phyloP scores from a whole-genome alignment of 1,140 invertebrate genomes.

The Nylanderia fulva region DNA sequence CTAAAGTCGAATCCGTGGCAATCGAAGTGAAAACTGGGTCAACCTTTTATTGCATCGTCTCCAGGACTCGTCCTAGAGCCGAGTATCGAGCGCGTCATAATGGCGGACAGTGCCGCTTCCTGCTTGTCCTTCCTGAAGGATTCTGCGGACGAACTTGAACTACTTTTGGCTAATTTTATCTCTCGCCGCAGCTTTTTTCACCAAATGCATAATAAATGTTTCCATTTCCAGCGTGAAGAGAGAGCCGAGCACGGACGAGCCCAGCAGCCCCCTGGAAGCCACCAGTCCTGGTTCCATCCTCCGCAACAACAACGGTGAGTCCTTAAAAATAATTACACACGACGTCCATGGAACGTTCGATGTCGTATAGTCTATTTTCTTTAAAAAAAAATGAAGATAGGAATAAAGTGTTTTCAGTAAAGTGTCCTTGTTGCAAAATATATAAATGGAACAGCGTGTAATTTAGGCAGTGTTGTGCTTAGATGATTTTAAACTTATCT shows the following conservation, averaged over 20 bases:
- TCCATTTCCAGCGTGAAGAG: conserved; percentile 86
- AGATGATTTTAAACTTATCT: too few relatives aligned
- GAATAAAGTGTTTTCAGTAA: not conserved
- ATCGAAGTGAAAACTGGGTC: conserved; percentile 76
- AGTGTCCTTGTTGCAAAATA: not conserved
- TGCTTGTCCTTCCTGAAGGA: conserved; percentile 30
- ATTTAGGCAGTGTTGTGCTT: too few relatives aligned
- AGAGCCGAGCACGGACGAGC: conserved; percentile 86
- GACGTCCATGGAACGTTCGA: not conserved
- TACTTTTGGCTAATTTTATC: conserved; percentile 57
- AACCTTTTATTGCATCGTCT: conserved; percentile 73
- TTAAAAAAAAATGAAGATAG: not conserved
- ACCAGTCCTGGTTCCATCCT: conserved; percentile 86
- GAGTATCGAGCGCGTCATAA: conserved; percentile 6
- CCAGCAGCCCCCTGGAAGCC: conserved; percentile 87
- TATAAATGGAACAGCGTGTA: not conserved
- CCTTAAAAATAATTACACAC: conserved; percentile 52
- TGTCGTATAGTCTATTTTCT: not conserved
- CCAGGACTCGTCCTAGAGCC: conserved; percentile 69
- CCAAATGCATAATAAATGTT: conserved; percentile 81
- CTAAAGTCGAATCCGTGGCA: conserved; percentile 65
- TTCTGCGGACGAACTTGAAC: conserved; percentile 64
- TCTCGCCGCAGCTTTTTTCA: conserved; percentile 31
- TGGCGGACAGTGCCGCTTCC: not conserved
- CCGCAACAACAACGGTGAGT: conserved; percentile 85